These are phyloP conservation scores for Drosophila ironensis DNA, from an alignment of 1,140 invertebrate genomes.

Conservation along the genomic window DNA sequence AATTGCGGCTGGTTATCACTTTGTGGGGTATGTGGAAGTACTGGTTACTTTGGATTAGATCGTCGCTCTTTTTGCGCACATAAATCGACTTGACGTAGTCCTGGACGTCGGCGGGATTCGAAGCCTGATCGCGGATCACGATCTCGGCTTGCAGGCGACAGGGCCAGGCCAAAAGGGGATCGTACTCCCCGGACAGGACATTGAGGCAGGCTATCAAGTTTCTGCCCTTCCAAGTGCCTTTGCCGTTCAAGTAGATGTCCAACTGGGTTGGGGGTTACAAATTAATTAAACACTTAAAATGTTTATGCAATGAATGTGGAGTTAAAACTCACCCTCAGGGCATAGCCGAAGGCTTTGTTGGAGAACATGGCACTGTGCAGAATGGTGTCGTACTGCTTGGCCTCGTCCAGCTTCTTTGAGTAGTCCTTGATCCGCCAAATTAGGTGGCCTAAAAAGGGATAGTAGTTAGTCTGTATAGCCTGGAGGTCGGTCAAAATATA, in stretches of 20 bases:
- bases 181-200: constrained; percentile 86
- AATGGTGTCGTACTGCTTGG: constrained; percentile 85
- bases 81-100: constrained; percentile 83
- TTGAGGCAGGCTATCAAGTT: constrained; percentile 86
- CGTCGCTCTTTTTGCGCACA: constrained; percentile 82
- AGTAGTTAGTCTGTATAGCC: neutral
- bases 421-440: constrained; percentile 88
- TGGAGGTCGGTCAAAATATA: constrained; percentile 17
- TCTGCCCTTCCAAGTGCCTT: constrained; percentile 88
- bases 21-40: constrained; percentile 89
- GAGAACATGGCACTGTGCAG: constrained; percentile 86
- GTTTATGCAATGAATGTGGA: neutral
- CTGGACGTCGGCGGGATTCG: constrained; percentile 80
- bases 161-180: constrained; percentile 87
- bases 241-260: constrained; percentile 87
- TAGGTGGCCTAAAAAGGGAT: constrained; percentile 82
- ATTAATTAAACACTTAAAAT: neutral
- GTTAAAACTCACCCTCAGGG: constrained; percentile 85
- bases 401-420: constrained; percentile 85
- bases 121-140: constrained; percentile 85
- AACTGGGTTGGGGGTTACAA: constrained; percentile 81
- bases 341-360: constrained; percentile 87
- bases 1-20: constrained; percentile 85
- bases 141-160: constrained; percentile 85
- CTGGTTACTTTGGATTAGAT: constrained; percentile 84